phyloP scores from a whole-genome alignment of 2,797 vertebrate species.

The Notamacropus eugenii region DNA sequence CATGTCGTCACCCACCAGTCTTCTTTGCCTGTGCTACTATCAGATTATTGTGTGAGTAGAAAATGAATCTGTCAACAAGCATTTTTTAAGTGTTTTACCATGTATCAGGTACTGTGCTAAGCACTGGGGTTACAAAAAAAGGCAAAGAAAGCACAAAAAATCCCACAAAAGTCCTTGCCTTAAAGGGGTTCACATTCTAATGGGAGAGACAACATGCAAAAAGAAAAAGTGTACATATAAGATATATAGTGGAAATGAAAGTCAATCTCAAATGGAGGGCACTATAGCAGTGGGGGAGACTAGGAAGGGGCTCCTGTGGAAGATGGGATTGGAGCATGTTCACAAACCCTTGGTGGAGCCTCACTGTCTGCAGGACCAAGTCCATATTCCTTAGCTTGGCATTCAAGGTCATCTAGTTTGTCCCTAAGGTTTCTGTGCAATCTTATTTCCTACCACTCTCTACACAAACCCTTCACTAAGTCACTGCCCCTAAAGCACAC shows the following conservation, averaged over 20 bases:
- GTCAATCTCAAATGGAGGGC: not conserved
- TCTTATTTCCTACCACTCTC: not conserved
- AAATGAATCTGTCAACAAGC: not conserved
- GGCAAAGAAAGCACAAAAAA: not conserved
- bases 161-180: not conserved
- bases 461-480: not conserved
- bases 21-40: not conserved
- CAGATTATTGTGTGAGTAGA: not conserved
- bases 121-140: not conserved
- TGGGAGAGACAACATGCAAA: not conserved
- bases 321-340: not conserved
- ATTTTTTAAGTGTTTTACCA: not conserved
- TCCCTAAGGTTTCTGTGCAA: not conserved
- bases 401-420: not conserved
- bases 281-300: not conserved
- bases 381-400: not conserved
- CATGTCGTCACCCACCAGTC: not conserved
- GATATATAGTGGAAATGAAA: not conserved
- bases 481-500: not conserved
- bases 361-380: not conserved
- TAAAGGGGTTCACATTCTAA: not conserved
- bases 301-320: not conserved
- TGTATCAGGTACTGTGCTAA: not conserved
- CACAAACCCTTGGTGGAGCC: not conserved
- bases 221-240: not conserved